Conservation (phyloP, 2,113 vertebrate genomes). For the Podarcis muralis region DNA sequence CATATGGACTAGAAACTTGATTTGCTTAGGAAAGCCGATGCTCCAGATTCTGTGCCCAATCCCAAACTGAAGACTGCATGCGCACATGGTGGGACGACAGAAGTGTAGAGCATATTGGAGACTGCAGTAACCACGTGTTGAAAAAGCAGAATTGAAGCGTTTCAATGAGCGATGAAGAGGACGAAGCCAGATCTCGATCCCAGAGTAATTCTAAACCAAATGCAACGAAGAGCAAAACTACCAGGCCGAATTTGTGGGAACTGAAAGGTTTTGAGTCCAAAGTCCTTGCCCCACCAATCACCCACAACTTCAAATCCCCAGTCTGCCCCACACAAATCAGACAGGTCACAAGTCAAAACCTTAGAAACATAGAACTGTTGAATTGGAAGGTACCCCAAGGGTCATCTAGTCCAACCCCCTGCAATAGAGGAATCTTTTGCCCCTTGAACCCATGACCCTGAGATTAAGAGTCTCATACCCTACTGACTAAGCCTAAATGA, state of each 20-base stretch:
- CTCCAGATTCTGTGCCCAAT: neutral
- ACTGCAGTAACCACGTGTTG: no score
- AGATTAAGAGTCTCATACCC: no score
- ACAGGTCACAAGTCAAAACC: no score
- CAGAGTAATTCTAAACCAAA: neutral
- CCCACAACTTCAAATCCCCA: neutral
- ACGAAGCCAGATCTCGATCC: neutral
- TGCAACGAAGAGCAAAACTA: neutral
- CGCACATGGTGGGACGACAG: no score
- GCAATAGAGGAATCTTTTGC: no score
- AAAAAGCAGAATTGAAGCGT: neutral
- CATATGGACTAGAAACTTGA: neutral
- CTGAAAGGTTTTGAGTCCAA: neutral
- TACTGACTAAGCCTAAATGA: neutral
- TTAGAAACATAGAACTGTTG: no score
- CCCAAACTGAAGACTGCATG: neutral
- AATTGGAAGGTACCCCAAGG: no score
- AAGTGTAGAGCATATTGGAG: no score
- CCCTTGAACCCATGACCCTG: no score
- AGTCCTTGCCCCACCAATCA: neutral
- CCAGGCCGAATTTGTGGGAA: neutral
- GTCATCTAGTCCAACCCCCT: no score
- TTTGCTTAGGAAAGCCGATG: neutral
- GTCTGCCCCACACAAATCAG: neutral
- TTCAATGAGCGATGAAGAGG: neutral